These are phyloP conservation scores for Gymnocephalus cernua DNA, from an alignment of 2,113 vertebrate genomes.

Conservation along the genomic window DNA sequence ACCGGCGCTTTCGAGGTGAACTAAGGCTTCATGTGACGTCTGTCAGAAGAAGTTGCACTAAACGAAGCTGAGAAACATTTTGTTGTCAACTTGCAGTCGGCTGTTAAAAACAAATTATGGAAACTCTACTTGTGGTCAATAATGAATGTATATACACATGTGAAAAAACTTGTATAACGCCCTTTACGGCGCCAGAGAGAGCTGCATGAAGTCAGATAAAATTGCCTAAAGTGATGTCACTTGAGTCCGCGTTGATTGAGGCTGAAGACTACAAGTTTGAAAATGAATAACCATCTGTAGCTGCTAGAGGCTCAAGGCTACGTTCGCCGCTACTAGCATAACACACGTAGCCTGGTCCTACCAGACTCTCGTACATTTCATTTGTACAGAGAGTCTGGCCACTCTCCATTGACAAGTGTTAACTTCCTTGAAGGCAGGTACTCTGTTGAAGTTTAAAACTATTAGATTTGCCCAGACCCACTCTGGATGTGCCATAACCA, in stretches of 20 bases:
- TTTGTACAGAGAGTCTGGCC: no score
- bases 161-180: not conserved
- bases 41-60: conserved; percentile 7
- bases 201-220: not conserved
- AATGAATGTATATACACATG: not conserved
- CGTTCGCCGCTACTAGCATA: not conserved
- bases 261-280: no score
- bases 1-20: conserved; percentile 25
- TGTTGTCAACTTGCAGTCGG: not conserved
- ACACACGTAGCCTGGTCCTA: no score
- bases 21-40: not conserved
- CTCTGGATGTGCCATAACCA: no score
- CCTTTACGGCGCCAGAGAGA: not conserved
- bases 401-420: no score
- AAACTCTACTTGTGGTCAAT: not conserved
- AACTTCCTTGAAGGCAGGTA: no score
- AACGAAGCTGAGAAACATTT: not conserved
- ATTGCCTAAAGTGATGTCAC: not conserved
- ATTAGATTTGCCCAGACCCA: no score
- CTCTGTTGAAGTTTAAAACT: no score
- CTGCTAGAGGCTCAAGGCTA: not conserved
- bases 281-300: not conserved
- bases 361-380: no score
- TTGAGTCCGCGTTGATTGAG: not conserved
- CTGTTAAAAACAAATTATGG: not conserved